These are phyloP conservation scores for Phlogophora meticulosa DNA, from an alignment of 2,888 invertebrate species.

Conservation along the genomic window DNA sequence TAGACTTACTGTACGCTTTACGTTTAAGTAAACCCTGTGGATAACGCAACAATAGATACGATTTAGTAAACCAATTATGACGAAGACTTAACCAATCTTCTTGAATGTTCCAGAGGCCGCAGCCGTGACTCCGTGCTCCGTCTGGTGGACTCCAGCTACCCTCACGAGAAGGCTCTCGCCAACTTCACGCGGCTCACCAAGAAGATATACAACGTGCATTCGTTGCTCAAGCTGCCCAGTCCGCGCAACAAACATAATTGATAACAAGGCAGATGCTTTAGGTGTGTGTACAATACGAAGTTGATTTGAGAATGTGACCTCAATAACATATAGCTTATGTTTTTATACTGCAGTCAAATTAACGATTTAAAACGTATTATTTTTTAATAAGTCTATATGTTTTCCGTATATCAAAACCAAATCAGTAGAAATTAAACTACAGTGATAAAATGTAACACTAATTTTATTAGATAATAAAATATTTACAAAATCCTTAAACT, in stretches of 20 bases:
- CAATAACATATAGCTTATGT: background rate
- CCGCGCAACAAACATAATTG: slow-evolving; percentile 35
- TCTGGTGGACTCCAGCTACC: slow-evolving; percentile 81
- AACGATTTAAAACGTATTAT: too few relatives aligned
- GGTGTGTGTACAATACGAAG: background rate
- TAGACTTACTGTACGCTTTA: too few relatives aligned
- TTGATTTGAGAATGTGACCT: background rate
- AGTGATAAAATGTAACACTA: slow-evolving; percentile 72
- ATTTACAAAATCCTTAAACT: slow-evolving; percentile 86
- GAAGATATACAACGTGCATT: slow-evolving; percentile 83
- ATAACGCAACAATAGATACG: too few relatives aligned
- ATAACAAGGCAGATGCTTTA: background rate
- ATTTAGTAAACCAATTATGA: too few relatives aligned
- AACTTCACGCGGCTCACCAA: slow-evolving; percentile 85
- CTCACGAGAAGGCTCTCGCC: slow-evolving; percentile 83
- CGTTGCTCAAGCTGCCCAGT: slow-evolving; percentile 71
- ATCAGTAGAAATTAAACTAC: slow-evolving; percentile 62
- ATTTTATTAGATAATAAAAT: slow-evolving; percentile 77
- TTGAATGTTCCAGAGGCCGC: slow-evolving; percentile 74
- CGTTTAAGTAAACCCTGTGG: too few relatives aligned
- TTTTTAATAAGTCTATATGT: background rate
- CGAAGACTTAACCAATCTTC: too few relatives aligned
- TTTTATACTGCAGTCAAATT: background rate
- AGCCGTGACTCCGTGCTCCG: slow-evolving; percentile 81
- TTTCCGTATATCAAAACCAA: background rate